phyloP scores from a whole-genome alignment of 2,797 vertebrate genomes.

The Phoxinus dragarum region DNA sequence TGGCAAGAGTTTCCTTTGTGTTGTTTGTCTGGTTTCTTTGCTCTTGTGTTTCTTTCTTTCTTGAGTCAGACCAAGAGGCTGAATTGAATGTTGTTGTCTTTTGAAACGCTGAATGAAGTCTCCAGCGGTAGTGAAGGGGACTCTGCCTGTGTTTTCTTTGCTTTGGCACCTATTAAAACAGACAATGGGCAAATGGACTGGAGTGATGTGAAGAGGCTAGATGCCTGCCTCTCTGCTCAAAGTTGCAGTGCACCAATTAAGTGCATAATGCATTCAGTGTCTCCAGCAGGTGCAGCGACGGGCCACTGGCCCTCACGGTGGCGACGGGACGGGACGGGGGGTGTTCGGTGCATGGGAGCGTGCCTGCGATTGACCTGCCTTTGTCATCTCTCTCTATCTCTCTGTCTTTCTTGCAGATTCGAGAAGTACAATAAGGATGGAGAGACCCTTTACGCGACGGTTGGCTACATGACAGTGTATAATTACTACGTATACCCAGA shows the following conservation, averaged over 20 bases:
- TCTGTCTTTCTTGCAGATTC: constrained; percentile 86
- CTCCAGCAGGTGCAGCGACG: constrained; percentile 98
- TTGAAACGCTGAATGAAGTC: constrained; percentile 97
- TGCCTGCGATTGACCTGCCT: constrained; percentile 99
- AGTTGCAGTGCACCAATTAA: constrained; percentile 99
- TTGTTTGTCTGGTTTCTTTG: constrained; percentile 80
- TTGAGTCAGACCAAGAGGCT: constrained; percentile 90
- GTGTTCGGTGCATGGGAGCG: constrained; percentile 91
- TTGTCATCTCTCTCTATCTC: constrained; percentile 88
- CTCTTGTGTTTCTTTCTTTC: constrained; percentile 75
- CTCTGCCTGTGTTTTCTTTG: constrained; percentile 99
- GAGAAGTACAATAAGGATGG: constrained; percentile 99
- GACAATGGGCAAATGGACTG: constrained; percentile 99
- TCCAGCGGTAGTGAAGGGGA: constrained; percentile 99
- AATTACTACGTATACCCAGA: constrained; percentile 99
- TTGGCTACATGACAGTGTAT: constrained; percentile 99
- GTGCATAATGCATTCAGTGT: constrained; percentile 99
- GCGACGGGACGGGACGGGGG: constrained; percentile 76
- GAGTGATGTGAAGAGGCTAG: constrained; percentile 99
- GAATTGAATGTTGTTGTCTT: constrained; percentile 99
- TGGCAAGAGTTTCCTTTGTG: constrained; percentile 92
- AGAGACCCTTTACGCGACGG: constrained; percentile 97
- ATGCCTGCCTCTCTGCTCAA: constrained; percentile 88
- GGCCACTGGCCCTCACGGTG: constrained; percentile 88
- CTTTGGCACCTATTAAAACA: constrained; percentile 98